Percentiles rank a stretch among this genome's conserved stretches.
Conservation (phyloP, 2,113 vertebrate species). For the Chroicocephalus ridibundus region DNA sequence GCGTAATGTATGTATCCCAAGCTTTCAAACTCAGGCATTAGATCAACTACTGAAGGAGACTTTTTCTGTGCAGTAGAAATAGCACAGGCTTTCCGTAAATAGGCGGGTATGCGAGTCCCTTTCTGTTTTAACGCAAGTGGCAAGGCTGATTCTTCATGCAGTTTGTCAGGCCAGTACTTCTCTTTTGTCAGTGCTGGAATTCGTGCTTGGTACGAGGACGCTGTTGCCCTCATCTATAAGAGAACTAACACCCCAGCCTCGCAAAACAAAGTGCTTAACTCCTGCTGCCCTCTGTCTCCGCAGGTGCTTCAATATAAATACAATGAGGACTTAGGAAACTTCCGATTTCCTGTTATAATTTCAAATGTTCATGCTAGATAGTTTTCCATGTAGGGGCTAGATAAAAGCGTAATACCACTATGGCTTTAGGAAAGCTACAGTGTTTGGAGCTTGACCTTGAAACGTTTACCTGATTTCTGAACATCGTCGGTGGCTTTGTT, state of each 20-base stretch:
- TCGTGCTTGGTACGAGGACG: not conserved
- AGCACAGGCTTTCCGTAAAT: not conserved
- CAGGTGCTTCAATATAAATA: slow-evolving; percentile 20
- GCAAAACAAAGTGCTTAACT: slow-evolving; percentile 33
- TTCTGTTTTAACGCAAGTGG: not conserved
- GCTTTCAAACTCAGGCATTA: slow-evolving; percentile 34
- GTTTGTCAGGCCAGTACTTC: not conserved
- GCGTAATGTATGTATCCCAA: not conserved
- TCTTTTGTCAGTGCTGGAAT: not conserved
- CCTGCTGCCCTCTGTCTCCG: not conserved
- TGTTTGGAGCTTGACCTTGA: slow-evolving; percentile 57
- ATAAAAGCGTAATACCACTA: slow-evolving; percentile 29
- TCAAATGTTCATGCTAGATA: slow-evolving; percentile 2
- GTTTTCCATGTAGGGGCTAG: slow-evolving; percentile 40
- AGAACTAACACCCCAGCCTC: not conserved
- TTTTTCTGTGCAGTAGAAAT: not conserved
- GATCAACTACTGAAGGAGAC: not conserved
- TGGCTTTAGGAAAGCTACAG: slow-evolving; percentile 40
- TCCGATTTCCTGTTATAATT: not conserved
- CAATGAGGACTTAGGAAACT: not conserved
- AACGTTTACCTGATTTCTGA: slow-evolving; percentile 33
- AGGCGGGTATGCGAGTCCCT: not conserved
- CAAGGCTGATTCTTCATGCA: not conserved
- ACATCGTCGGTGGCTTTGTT: slow-evolving; percentile 48
- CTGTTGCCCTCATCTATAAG: not conserved